Conservation (phyloP, 2,113 vertebrate species). For the Thomomys bottae region DNA sequence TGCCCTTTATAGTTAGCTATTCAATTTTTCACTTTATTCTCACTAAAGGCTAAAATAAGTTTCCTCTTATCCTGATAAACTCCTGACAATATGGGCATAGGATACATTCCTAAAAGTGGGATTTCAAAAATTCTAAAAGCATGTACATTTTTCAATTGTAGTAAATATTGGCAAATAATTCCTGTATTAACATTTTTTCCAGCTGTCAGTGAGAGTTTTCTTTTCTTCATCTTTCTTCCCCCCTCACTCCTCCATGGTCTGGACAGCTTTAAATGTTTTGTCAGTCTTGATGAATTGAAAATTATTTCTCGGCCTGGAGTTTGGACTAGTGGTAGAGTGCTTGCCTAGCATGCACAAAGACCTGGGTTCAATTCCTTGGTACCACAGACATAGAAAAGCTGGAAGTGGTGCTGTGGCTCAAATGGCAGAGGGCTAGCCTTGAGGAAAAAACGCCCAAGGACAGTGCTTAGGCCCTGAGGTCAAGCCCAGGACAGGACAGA, state of each 20-base stretch:
- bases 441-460: no score
- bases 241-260: not conserved
- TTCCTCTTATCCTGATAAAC: not conserved
- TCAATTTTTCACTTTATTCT: not conserved
- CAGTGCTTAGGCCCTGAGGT: no score
- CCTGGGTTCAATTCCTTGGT: no score
- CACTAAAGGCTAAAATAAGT: not conserved
- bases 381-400: no score
- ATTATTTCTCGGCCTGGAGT: no score
- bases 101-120: not conserved
- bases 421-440: no score
- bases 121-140: conserved; percentile 28
- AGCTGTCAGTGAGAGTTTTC: no score
- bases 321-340: no score
- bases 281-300: not conserved
- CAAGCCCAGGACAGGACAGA: no score
- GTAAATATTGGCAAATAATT: not conserved
- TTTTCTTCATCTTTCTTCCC: not conserved
- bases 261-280: not conserved
- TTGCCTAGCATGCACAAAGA: no score
- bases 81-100: not conserved
- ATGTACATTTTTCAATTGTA: not conserved
- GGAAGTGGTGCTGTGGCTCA: no score
- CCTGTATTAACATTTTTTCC: not conserved
- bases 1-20: not conserved